These are phyloP conservation scores for Mimas tiliae DNA, from an alignment of 2,888 invertebrate species.

Conservation along the genomic window DNA sequence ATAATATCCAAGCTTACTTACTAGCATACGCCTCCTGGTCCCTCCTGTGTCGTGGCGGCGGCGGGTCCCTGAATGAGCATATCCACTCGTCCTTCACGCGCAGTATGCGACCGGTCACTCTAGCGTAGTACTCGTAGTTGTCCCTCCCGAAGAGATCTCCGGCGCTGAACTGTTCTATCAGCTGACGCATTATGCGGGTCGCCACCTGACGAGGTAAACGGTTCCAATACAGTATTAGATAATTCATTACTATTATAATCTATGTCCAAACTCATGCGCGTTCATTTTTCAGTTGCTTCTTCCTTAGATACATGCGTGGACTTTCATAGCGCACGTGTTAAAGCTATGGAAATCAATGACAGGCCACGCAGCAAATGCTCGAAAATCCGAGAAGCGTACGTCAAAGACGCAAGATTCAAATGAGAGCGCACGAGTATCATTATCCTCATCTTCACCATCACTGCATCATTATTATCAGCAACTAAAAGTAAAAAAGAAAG, in stretches of 20 bases:
- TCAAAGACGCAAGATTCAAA: too few relatives aligned
- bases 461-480: too few relatives aligned
- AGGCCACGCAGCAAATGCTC: too few relatives aligned
- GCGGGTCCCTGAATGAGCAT: conserved; percentile 96
- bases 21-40: conserved; percentile 88
- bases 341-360: too few relatives aligned
- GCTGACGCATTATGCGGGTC: conserved; percentile 97
- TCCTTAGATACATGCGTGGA: too few relatives aligned
- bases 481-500: too few relatives aligned
- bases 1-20: conserved; percentile 65
- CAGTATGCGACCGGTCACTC: conserved; percentile 96
- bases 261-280: too few relatives aligned
- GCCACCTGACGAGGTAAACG: conserved; percentile 87
- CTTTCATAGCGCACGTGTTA: too few relatives aligned
- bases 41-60: conserved; percentile 86
- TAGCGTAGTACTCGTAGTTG: conserved; percentile 97
- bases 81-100: conserved; percentile 98
- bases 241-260: not conserved
- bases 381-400: too few relatives aligned
- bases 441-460: too few relatives aligned
- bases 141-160: conserved; percentile 97
- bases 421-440: too few relatives aligned
- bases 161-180: conserved; percentile 98
- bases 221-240: not conserved
- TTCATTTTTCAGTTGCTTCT: too few relatives aligned